Evolutionary conservation across 2,888 invertebrate species (phyloP), one percentile per base, ranked within the genome.

Genomic region (Campopleginae sp.): DNA sequence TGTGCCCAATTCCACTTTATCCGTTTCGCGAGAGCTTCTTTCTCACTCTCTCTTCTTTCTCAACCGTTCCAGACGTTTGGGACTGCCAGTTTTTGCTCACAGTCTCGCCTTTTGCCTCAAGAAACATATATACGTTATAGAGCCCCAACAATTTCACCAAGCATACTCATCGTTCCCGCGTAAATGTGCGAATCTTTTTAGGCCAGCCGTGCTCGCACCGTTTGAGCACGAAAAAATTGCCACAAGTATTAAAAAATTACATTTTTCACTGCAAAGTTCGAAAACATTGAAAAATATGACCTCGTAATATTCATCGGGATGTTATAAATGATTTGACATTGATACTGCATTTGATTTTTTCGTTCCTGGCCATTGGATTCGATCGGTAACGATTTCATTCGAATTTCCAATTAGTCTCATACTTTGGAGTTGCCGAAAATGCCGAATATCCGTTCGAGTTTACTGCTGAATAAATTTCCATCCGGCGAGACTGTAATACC

Each of bases 1-100:
- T 91, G 92, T 91, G 90, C 91, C 91, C 91, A 90, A 92, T 92
- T 92, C 91, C 88, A 88, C 88, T 87, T 89, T 87, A 85, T 86
- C 88, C 89, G 88, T 87, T 89, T 88, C 86, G 82, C 80, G 81
- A 81, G 82, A 68, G 51, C 68, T 78, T 84, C 80, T 74, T 61
- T 81, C 76, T 66, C 27, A 44, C 71, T 84, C 80, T 74, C 70
- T 82, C 80, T 75, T 38, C 63, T 72, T 48, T 54, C 77, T 65
- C 70, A 68, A 81, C 78, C 74, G 63, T 76, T 82, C 74, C 86
- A 72, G 63, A 76, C 75, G 78, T 84, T 79, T 75, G 65, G 42
- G 79, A 80, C 76, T 58, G 54, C 27, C 12, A 70, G 63, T 80
- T 77, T 84, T 77, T 77, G 76, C 46, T 44, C 75, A 74, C 74